phyloP scores from a whole-genome alignment of 2,113 vertebrate genomes.

The Forbesichthys agassizii region DNA sequence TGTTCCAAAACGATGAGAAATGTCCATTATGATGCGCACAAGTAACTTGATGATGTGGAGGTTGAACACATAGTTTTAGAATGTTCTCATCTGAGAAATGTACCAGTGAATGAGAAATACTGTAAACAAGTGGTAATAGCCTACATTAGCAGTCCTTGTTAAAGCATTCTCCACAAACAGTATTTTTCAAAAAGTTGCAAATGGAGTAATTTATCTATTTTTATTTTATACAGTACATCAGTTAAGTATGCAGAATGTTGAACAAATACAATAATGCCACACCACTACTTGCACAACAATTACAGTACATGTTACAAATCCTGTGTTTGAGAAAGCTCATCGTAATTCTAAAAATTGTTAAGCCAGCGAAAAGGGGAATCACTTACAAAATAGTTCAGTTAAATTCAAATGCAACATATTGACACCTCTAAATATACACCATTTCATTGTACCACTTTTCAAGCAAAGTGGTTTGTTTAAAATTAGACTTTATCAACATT shows the following conservation, averaged over 20 bases:
- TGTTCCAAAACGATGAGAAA: too few relatives aligned
- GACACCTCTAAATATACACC: slow-evolving; percentile 20
- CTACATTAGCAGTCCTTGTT: slow-evolving; percentile 13
- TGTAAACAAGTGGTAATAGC: slow-evolving; percentile 36
- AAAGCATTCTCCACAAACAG: slow-evolving; percentile 6
- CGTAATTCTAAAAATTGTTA: slow-evolving; percentile 51
- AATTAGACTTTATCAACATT: not conserved
- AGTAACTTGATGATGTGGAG: too few relatives aligned
- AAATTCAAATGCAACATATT: slow-evolving; percentile 18
- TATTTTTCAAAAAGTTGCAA: slow-evolving; percentile 29
- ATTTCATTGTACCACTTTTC: slow-evolving; percentile 27
- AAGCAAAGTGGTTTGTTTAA: slow-evolving; percentile 5
- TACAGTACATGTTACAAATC: slow-evolving; percentile 40
- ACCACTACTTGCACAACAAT: slow-evolving; percentile 59
- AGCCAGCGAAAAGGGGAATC: slow-evolving; percentile 47
- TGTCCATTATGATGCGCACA: too few relatives aligned
- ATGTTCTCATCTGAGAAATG: too few relatives aligned
- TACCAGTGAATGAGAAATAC: too few relatives aligned
- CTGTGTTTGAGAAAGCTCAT: slow-evolving; percentile 33
- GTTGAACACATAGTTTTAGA: too few relatives aligned
- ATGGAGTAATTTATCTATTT: slow-evolving; percentile 20
- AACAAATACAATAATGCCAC: slow-evolving; percentile 64
- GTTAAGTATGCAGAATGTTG: slow-evolving; percentile 35
- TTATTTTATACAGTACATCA: slow-evolving; percentile 2
- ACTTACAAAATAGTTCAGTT: slow-evolving; percentile 52